Base-by-base conservation (phyloP, 1,140 invertebrate genomes). In the Belonocnema kinseyi region DNA sequence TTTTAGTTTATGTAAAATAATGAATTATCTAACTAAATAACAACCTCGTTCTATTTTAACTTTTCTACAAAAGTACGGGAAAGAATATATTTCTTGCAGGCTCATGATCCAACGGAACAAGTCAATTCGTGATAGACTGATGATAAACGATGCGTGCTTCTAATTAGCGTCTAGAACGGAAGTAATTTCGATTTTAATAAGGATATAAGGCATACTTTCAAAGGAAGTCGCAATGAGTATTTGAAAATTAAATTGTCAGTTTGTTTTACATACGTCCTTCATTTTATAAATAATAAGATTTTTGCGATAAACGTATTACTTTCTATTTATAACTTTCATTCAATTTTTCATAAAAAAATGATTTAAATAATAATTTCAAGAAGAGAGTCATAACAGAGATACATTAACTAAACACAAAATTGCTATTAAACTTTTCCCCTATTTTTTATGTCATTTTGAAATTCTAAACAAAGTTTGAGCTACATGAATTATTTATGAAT, bases 21-120 rank as follows among this genome's bases (percentile, higher is more conserved):
- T 33, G 2, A 33, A 33, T 33, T 33, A 33, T 46, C 7, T 11
- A 46, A 46, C 10, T 11, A 11, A 11, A 46, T 46, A 1, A 46
- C 40, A 46, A 0, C 6, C 1, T 1, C 40, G 40, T 46, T 46
- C 56, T 19, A 33, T 61, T 13, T 54, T 19, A 17, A 70, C 10
- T 21, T 61, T 70, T 46, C 14, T 61, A 13, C n/a, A 78, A 78
- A 11, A 16, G 19, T 56, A 72, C 14, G 17, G 19, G 50, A 50
- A 73, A 50, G 56, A 50, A n/a, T 33, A 75, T 56, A 75, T 77
- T 73, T 50, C 40, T 16, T 61, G 79, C 83, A 85, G 81, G 81
- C 79, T 79, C 50, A 50, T 77, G 77, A 83, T 52, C 58, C 58
- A 70, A 46, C 79, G 82, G 79, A 85, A 83, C 80, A 77, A 58